Evolutionary conservation across 1,140 invertebrate species (phyloP), one percentile per base, ranked within the genome.

Genomic region (Phthorimaea operculella): DNA sequence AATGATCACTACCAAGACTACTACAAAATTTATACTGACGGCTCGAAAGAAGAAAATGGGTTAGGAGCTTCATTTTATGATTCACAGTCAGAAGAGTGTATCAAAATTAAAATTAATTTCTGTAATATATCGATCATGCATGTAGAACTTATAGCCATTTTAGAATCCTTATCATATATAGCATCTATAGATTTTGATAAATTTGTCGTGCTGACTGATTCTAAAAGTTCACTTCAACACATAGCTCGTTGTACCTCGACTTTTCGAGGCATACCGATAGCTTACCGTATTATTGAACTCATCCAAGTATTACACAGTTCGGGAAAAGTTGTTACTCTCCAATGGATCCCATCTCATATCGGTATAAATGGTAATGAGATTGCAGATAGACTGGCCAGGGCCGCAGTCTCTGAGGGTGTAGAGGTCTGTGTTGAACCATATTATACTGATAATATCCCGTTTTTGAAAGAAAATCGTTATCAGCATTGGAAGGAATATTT

Each of bases 301-400:
- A 55, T 55, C 15, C 44, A 33, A 10, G 51, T 50, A 51, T 36
- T 33, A 39, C 10, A 14, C 16, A 12, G 3, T 4, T 5, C 17
- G n/a, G 17, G n/a, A 10, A 55, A 48, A 55, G 34, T 2, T 16
- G 5, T 55, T 14, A 14, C 4, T 0, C 17, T 55, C 9, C 54
- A 55, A 36, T 55, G 54, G 54, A 51, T 55, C 14, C 53, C 53
- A 34, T 55, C 53, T 9, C 53, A 51, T 12, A 55, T 50, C 36
- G 54, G 54, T 15, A 5, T 55, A 2, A n/a, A 10, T 5, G 54
- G 54, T 5, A 55, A 55, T 51, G 48, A 55, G 15, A 11, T 17
- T 8, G 54, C 28, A n/a, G 54, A 55, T 17, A 8, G 11, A 33
- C 14, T 55, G n/a, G 53, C 53, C 7, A 55, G 12, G 48, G 18